phyloP scores from a whole-genome alignment of 2,797 vertebrate genomes.

The Staurois parvus region DNA sequence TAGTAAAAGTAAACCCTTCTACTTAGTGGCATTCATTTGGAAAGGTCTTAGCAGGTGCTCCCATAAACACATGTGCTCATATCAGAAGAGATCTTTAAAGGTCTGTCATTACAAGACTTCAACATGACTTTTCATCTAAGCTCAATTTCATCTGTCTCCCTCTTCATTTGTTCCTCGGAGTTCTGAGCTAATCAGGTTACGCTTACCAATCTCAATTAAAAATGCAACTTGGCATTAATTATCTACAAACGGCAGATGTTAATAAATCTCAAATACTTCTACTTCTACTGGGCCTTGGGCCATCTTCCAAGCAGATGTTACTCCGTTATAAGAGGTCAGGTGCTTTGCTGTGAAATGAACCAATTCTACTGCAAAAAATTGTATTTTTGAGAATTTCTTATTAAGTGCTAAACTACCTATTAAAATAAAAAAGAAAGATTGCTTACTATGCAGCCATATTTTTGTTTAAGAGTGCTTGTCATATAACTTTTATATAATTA shows the following conservation, averaged over 20 bases:
- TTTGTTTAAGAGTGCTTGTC: no score
- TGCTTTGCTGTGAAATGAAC: no score
- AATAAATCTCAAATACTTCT: constrained; percentile 49
- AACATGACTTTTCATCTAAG: background rate
- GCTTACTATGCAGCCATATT: no score
- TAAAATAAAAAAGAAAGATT: no score
- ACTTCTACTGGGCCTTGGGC: constrained; percentile 40
- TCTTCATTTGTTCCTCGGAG: constrained; percentile 30
- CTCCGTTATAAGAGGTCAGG: background rate
- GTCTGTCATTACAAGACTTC: background rate
- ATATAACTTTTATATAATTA: no score
- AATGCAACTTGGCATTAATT: constrained; percentile 53
- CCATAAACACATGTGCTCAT: background rate
- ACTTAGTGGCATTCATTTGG: no score
- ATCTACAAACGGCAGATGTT: constrained; percentile 59
- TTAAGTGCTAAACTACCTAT: no score
- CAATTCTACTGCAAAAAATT: no score
- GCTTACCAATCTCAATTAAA: constrained; percentile 54
- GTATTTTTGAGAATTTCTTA: no score
- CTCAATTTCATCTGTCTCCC: constrained; percentile 21
- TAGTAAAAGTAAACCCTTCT: no score
- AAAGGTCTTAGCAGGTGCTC: background rate
- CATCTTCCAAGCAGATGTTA: constrained; percentile 47
- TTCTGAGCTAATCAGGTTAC: constrained; percentile 33
- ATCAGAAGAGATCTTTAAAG: background rate